Conservation (phyloP, 2,797 vertebrate genomes). For the Sphenodon punctatus region DNA sequence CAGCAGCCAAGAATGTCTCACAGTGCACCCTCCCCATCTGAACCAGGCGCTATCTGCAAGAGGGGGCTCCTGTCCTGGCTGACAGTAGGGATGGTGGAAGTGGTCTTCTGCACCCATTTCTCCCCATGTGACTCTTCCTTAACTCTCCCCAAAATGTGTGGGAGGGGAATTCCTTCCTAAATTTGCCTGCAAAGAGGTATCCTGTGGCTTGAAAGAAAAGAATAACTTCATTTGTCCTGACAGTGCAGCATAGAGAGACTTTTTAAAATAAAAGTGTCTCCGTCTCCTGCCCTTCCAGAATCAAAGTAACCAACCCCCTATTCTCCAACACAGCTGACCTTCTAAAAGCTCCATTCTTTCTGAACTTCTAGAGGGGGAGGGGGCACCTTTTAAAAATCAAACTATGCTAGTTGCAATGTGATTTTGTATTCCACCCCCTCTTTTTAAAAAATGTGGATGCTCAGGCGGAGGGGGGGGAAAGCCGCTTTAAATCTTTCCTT, state of each 20-base stretch:
- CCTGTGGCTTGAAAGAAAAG: not conserved
- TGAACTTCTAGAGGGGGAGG: not conserved
- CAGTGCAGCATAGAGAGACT: not conserved
- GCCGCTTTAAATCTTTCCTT: constrained; percentile 76
- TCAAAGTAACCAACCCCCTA: not conserved
- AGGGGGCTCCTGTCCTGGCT: too few species aligned
- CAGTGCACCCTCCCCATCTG: too few species aligned
- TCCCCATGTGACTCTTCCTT: too few species aligned
- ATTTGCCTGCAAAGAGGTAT: not conserved
- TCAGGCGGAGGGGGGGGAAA: constrained; percentile 12
- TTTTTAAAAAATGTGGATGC: constrained; percentile 40
- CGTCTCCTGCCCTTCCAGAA: not conserved
- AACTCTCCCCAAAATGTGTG: too few species aligned
- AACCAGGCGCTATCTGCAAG: too few species aligned
- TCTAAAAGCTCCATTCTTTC: constrained; percentile 1
- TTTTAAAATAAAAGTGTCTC: constrained; percentile 21
- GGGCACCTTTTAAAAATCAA: not conserved
- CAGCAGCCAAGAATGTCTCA: too few species aligned
- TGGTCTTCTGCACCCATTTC: too few species aligned
- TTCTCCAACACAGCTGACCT: not conserved
- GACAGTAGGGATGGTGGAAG: too few species aligned
- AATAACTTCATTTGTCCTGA: not conserved
- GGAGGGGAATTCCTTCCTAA: not conserved
- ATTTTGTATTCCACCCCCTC: not conserved
- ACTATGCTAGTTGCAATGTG: not conserved